Percentiles rank a stretch among this genome's conserved stretches.
Conservation (phyloP, 2,113 vertebrate genomes). For the Peromyscus leucopus region DNA sequence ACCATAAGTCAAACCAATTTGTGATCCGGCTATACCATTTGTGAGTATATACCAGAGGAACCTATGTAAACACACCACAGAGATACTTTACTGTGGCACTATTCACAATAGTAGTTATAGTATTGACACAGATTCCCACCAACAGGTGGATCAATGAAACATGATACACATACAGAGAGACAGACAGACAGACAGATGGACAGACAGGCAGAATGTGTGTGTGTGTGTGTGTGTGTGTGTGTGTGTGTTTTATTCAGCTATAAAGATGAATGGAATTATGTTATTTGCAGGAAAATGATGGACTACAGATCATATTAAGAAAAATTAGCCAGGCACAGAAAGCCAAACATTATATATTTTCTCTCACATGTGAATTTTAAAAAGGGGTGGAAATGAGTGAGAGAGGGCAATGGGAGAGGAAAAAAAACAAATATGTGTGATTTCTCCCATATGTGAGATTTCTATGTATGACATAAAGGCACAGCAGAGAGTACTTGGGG, state of each 20-base stretch:
- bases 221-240: too few species aligned
- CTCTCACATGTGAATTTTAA: neutral
- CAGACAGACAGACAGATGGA: too few species aligned
- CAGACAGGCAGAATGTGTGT: too few species aligned
- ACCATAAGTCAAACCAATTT: too few species aligned
- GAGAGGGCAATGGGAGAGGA: neutral
- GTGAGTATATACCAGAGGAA: neutral
- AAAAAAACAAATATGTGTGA: neutral
- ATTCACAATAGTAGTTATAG: neutral
- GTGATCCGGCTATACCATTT: neutral
- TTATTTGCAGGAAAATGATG: neutral
- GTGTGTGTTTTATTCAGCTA: neutral
- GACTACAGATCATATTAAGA: neutral
- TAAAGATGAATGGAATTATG: neutral
- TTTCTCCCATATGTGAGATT: neutral
- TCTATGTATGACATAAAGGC: neutral
- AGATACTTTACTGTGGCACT: neutral
- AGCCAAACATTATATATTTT: neutral
- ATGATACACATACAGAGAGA: neutral
- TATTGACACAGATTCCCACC: neutral
- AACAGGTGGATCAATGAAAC: neutral
- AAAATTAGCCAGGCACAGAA: neutral
- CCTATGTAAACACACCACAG: neutral
- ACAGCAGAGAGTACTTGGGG: neutral
- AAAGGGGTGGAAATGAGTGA: neutral